A percentile compares a stretch with the other conserved stretches of the same genome.
Conservation (phyloP, 1,140 invertebrate species). For the Linepithema humile region DNA sequence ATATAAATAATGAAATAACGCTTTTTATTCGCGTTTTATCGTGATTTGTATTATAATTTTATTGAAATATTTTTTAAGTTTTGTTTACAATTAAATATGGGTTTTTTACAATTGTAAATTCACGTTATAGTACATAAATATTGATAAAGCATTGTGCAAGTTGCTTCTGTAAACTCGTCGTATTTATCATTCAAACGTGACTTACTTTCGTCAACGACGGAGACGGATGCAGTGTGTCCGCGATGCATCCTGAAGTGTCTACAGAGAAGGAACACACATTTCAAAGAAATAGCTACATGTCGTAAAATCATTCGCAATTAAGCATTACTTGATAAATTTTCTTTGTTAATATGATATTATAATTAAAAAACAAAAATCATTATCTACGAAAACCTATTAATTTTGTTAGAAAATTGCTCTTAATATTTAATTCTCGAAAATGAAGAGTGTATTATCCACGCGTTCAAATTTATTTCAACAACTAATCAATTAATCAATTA, state of each 20-base stretch:
- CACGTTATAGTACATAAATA: background rate
- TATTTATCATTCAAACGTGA: constrained; percentile 69
- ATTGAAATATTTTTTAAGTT: background rate
- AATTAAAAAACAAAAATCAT: background rate
- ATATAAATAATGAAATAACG: background rate
- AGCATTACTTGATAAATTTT: background rate
- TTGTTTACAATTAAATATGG: background rate
- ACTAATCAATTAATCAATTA: too few species aligned
- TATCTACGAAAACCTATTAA: background rate
- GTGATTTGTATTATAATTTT: background rate
- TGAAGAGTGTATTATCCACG: background rate
- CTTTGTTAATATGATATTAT: background rate
- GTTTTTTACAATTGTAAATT: background rate
- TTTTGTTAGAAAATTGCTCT: background rate
- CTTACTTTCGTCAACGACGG: constrained; percentile 46
- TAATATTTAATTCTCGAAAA: background rate
- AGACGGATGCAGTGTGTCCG: constrained; percentile 41
- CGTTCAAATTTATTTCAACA: background rate
- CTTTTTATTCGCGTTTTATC: background rate
- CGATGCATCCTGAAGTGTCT: constrained; percentile 46
- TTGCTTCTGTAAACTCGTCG: constrained; percentile 24
- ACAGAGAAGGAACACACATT: constrained; percentile 21
- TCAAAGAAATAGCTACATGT: background rate
- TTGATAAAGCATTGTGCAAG: constrained; percentile 32
- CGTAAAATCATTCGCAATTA: background rate